Base-by-base conservation (phyloP, 2,797 vertebrate species). In the Leptodactylus fallax region DNA sequence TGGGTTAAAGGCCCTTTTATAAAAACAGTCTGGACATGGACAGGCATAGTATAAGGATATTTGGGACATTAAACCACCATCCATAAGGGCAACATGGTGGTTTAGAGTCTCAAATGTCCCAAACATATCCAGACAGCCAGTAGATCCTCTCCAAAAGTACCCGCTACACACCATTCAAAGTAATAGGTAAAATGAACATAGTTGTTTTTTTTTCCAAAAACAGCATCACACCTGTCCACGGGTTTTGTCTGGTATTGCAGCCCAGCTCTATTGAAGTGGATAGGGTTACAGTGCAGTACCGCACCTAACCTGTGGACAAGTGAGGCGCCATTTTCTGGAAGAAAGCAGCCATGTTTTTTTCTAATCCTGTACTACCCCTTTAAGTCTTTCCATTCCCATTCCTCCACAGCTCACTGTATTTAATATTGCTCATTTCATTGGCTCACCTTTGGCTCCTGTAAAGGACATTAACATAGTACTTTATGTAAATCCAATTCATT, bases 351-450 rank as follows among this genome's bases (percentile, higher is more conserved):
- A 21, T 72, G 8, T 72, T 72, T 27, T 14, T 72, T 72, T 72
- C 14, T 45, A 19, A 45, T 19, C 14, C 14, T 11, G 5, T 17
- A 45, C 67, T 45, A 36, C 16, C 8, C 5, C 12, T 74, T 49
- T 19, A 74, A 21, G 17, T 9, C 49, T 65, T 67, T 9, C 11
- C 19, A 49, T 56, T 74, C 55, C 8, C 69, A 74, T 56, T 83
- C 19, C 67, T 14, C 16, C 17, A n/a, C 36, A 9, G 13, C 14
- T 23, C 12, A 10, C 71, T 85, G 71, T 77, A 76, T 85, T 76
- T 63, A 77, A 76, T 77, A 76, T 67, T 86, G 23, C 17, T 60
- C 85, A 87, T 74, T 67, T 56, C 12, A 78, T 76, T 55, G 71
- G 56, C n/a, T 78, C 67, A 79, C 74, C 84, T 78, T 27, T 79